Conservation (phyloP, 2,888 invertebrate genomes). For the Leptodirus hochenwartii region DNA sequence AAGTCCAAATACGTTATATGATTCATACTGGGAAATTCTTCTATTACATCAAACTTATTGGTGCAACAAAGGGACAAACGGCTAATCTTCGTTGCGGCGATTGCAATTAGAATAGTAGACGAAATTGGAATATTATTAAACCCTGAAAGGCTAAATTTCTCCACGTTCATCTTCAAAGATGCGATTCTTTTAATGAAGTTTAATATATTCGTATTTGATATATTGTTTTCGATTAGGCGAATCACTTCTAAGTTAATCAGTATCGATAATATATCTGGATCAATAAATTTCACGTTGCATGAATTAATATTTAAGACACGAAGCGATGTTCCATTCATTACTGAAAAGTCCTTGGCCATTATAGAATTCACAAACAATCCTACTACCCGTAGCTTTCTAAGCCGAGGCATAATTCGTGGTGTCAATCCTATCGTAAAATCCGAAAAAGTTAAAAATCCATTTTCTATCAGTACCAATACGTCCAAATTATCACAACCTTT, state of each 20-base stretch:
- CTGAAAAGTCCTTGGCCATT: constrained; percentile 26
- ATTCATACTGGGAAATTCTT: constrained; percentile 34
- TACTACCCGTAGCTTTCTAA: constrained; percentile 31
- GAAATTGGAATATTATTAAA: constrained; percentile 32
- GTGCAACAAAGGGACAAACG: constrained; percentile 28
- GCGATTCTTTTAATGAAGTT: constrained; percentile 26
- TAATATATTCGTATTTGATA: constrained; percentile 28
- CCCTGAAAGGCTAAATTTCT: constrained; percentile 32
- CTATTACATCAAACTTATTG: constrained; percentile 38
- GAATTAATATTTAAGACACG: constrained; percentile 31
- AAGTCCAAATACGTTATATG: constrained; percentile 36
- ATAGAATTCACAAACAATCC: constrained; percentile 34
- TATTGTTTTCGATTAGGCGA: constrained; percentile 34
- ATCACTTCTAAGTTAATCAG: constrained; percentile 29
- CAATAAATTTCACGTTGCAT: constrained; percentile 34
- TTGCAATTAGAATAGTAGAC: constrained; percentile 30
- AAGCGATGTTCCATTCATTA: constrained; percentile 29
- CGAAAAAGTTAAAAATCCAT: constrained; percentile 31
- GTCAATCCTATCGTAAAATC: constrained; percentile 29
- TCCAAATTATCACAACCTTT: constrained; percentile 31
- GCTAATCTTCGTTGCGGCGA: constrained; percentile 32
- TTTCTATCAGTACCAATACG: constrained; percentile 33
- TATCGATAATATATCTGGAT: constrained; percentile 31
- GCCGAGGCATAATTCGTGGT: constrained; percentile 27
- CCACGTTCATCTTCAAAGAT: constrained; percentile 26